These are phyloP conservation scores for Peromyscus eremicus DNA, from an alignment of 2,797 vertebrate genomes.

Conservation along the genomic window DNA sequence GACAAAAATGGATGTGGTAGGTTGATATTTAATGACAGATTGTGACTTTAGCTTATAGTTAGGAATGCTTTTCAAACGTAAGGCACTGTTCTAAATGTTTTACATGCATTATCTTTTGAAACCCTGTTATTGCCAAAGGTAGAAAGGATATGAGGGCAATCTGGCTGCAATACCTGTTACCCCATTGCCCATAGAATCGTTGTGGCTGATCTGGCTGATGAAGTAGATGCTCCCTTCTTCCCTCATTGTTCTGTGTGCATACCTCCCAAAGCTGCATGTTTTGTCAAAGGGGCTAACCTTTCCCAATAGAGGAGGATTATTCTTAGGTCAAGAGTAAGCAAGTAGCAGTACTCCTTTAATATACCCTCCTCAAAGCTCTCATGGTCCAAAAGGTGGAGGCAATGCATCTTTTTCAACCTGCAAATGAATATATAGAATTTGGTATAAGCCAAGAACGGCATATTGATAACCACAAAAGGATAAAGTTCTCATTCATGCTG, in stretches of 20 bases:
- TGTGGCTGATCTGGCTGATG: neutral
- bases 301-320: neutral
- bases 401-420: neutral
- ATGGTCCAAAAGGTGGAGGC: neutral
- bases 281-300: neutral
- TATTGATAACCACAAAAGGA: slow-evolving; percentile 9
- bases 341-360: neutral
- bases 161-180: neutral
- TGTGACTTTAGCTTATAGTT: neutral
- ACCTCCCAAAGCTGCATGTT: neutral
- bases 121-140: neutral
- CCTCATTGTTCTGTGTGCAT: neutral
- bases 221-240: neutral
- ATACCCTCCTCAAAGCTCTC: neutral
- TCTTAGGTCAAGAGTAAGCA: neutral
- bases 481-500: neutral
- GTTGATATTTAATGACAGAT: neutral
- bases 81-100: neutral
- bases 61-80: neutral
- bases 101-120: too few species aligned
- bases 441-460: neutral
- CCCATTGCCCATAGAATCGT: neutral
- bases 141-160: neutral
- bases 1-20: neutral
- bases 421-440: neutral